Evolutionary conservation across 2,888 invertebrate species (phyloP).

Genomic region (Tolmerus cingulatus): DNA sequence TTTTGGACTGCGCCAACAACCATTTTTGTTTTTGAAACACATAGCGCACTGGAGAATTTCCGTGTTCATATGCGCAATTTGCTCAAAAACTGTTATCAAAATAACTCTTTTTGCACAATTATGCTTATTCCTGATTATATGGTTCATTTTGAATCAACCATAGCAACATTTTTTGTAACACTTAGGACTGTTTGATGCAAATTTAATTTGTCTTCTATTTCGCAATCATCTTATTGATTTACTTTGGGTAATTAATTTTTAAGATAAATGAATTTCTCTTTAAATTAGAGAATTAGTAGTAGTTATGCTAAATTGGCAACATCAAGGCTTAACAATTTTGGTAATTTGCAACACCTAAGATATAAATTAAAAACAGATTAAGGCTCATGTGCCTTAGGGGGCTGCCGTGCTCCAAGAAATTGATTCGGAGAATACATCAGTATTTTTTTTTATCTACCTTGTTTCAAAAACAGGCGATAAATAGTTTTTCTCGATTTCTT

Average conservation of each 20-base stretch:
- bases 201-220: too few species aligned
- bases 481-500: not conserved
- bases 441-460: not conserved
- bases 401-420: not conserved
- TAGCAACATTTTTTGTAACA: too few species aligned
- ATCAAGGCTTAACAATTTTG: not conserved
- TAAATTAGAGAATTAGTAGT: not conserved
- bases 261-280: not conserved
- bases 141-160: too few species aligned
- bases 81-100: too few species aligned
- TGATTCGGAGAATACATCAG: not conserved
- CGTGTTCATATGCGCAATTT: too few species aligned
- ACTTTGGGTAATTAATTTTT: not conserved
- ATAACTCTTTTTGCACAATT: too few species aligned
- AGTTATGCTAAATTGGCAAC: not conserved
- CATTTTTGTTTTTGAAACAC: too few species aligned
- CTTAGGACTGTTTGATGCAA: too few species aligned
- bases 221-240: too few species aligned
- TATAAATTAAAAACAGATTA: not conserved
- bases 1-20: too few species aligned
- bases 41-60: too few species aligned
- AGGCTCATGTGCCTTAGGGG: not conserved
- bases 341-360: not conserved
- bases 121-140: too few species aligned
- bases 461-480: not conserved